Conservation (phyloP, 1,140 invertebrate genomes). For the Probaryconus sp. region DNA sequence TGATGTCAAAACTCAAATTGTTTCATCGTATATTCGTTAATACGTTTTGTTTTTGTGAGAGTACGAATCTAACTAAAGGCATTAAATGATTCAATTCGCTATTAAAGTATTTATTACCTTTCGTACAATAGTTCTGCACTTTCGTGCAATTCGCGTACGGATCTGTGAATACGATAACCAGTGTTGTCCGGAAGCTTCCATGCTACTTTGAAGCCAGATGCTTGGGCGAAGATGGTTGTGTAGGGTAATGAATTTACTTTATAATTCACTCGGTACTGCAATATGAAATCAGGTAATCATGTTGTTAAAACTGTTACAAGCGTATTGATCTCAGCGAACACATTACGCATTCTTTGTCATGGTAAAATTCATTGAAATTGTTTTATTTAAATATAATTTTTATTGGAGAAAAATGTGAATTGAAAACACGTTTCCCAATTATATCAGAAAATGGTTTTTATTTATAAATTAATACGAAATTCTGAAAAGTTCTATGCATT, state of each 20-base stretch:
- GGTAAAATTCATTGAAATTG: too few relatives aligned
- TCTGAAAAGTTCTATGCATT: too few relatives aligned
- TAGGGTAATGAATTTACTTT: slow-evolving; percentile 67
- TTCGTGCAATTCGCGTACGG: slow-evolving; percentile 65
- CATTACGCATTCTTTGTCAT: neutral
- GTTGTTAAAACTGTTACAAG: slow-evolving; percentile 7
- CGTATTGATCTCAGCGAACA: neutral
- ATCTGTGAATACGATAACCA: slow-evolving; percentile 51
- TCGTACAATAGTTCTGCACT: slow-evolving; percentile 68
- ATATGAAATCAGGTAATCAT: slow-evolving; percentile 34
- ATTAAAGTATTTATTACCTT: slow-evolving; percentile 75
- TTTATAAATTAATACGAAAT: too few relatives aligned
- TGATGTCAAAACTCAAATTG: too few relatives aligned
- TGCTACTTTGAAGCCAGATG: slow-evolving; percentile 72
- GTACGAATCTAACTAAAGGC: neutral
- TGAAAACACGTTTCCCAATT: too few relatives aligned
- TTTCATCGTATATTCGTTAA: slow-evolving; percentile 25
- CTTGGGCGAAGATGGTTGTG: slow-evolving; percentile 72
- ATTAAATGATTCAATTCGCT: slow-evolving; percentile 63
- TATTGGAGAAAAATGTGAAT: too few relatives aligned
- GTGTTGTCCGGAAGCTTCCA: slow-evolving; percentile 71
- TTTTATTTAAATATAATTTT: too few relatives aligned
- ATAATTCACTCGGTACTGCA: slow-evolving; percentile 75
- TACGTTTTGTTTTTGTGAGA: slow-evolving; percentile 4
- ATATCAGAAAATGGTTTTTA: too few relatives aligned